Evolutionary conservation across 2,888 invertebrate species (phyloP).

Genomic region (Dryocosmus kuriphilus): DNA sequence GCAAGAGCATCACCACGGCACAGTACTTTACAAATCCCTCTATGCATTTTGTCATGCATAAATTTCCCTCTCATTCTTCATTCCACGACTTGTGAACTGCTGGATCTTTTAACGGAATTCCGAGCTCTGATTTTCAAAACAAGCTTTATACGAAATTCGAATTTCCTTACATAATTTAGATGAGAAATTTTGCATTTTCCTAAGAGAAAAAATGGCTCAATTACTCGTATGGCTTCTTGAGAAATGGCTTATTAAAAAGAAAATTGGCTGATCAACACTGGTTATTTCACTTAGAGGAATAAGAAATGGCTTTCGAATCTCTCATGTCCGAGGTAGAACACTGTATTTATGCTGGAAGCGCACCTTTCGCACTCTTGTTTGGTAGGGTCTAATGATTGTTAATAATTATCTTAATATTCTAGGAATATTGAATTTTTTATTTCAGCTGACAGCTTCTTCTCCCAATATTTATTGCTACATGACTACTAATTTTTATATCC

Average conservation of each 20-base stretch:
- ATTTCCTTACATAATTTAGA: background rate
- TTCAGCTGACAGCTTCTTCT: constrained; percentile 36
- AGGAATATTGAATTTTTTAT: constrained; percentile 19
- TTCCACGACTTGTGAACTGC: constrained; percentile 66
- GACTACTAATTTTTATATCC: background rate
- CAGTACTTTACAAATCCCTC: constrained; percentile 24
- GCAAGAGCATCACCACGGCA: constrained; percentile 8
- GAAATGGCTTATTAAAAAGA: constrained; percentile 29
- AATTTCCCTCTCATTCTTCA: constrained; percentile 14
- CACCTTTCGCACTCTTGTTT: constrained; percentile 7
- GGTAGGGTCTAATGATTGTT: constrained; percentile 24
- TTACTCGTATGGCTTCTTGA: constrained; percentile 24
- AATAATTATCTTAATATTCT: constrained; percentile 16
- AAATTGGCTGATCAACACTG: constrained; percentile 32
- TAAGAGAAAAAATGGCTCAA: constrained; percentile 8
- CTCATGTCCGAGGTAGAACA: constrained; percentile 21
- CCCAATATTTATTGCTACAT: background rate
- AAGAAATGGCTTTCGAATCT: constrained; percentile 28
- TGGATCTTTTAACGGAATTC: constrained; percentile 64
- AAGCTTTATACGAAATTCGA: background rate
- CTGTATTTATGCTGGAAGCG: constrained; percentile 14
- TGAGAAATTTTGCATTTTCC: constrained; percentile 2
- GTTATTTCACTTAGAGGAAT: constrained; percentile 33
- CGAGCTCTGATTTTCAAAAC: constrained; percentile 45
- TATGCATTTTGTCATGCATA: constrained; percentile 41